Conservation (phyloP, 2,797 vertebrate species). For the Melanotaenia nigrans region DNA sequence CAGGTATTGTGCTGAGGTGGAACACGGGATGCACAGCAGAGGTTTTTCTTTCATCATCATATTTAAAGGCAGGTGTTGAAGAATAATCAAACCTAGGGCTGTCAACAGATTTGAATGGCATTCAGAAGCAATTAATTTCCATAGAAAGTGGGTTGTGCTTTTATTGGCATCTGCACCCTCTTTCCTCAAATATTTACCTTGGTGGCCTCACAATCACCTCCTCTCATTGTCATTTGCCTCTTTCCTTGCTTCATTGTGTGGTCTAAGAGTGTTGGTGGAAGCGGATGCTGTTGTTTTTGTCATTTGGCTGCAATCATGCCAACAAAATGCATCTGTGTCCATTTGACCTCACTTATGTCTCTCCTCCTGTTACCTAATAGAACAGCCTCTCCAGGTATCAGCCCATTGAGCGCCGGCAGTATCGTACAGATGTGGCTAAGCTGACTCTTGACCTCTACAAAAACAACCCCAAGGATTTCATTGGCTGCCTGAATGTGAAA, state of each 20-base stretch:
- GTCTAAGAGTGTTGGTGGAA: conserved; percentile 13
- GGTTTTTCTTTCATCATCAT: conserved; percentile 31
- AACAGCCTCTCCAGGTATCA: conserved; percentile 61
- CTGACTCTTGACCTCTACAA: conserved; percentile 94
- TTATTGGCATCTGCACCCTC: conserved; percentile 24
- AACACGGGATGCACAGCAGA: not conserved
- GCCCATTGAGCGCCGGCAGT: conserved; percentile 59
- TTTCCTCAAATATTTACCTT: conserved; percentile 30
- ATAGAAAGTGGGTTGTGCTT: conserved; percentile 47
- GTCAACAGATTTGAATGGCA: conserved; percentile 37
- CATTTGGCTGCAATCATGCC: conserved; percentile 12
- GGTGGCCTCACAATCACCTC: conserved; percentile 35
- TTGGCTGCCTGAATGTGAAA: conserved; percentile 92
- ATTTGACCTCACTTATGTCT: conserved; percentile 11
- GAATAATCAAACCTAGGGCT: conserved; percentile 32
- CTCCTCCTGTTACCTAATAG: conserved; percentile 52
- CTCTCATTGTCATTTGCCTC: conserved; percentile 37
- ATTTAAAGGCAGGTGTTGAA: conserved; percentile 18
- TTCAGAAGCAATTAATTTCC: conserved; percentile 55
- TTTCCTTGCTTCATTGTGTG: conserved; percentile 25
- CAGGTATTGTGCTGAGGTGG: conserved; percentile 26
- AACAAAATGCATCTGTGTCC: conserved; percentile 6
- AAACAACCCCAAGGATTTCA: conserved; percentile 89
- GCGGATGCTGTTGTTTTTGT: not conserved
- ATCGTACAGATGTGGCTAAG: conserved; percentile 89